A percentile compares a stretch with the other conserved stretches of the same genome.
Conservation (phyloP, 2,888 invertebrate species). For the Anorthoa munda region DNA sequence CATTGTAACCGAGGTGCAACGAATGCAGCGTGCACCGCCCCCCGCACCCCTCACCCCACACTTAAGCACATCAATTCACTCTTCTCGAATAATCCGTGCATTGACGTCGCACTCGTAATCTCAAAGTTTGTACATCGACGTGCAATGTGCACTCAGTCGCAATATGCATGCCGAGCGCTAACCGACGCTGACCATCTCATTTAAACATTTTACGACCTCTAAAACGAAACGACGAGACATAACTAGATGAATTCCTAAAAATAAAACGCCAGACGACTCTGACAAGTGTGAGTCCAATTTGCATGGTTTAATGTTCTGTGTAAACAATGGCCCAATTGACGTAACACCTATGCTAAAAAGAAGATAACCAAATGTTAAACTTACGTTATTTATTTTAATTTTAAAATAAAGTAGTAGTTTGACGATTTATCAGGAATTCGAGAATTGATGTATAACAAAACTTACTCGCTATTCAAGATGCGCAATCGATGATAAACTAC, state of each 20-base stretch:
- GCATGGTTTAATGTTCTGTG: slow-evolving; percentile 14
- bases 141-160: slow-evolving; percentile 73
- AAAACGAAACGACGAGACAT: slow-evolving; percentile 63
- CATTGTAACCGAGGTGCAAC: slow-evolving; percentile 80
- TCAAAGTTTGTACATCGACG: slow-evolving; percentile 74
- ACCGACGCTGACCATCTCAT: slow-evolving; percentile 68
- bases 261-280: slow-evolving; percentile 34
- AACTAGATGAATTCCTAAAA: slow-evolving; percentile 43
- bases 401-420: not conserved
- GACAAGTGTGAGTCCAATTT: slow-evolving; percentile 26
- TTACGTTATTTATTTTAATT: not conserved
- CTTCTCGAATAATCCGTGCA: slow-evolving; percentile 87
- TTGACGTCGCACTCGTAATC: slow-evolving; percentile 85
- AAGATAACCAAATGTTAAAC: not conserved
- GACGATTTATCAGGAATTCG: too few species aligned
- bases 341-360: not conserved
- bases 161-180: slow-evolving; percentile 70
- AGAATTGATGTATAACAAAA: not conserved
- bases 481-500: not conserved
- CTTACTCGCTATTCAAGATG: not conserved
- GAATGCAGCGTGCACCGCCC: slow-evolving; percentile 75
- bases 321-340: slow-evolving; percentile 6
- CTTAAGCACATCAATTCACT: slow-evolving; percentile 78
- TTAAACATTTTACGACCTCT: slow-evolving; percentile 68
- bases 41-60: slow-evolving; percentile 63